These are phyloP conservation scores for Hydraecia micacea DNA, from an alignment of 2,888 invertebrate species.

Conservation along the genomic window DNA sequence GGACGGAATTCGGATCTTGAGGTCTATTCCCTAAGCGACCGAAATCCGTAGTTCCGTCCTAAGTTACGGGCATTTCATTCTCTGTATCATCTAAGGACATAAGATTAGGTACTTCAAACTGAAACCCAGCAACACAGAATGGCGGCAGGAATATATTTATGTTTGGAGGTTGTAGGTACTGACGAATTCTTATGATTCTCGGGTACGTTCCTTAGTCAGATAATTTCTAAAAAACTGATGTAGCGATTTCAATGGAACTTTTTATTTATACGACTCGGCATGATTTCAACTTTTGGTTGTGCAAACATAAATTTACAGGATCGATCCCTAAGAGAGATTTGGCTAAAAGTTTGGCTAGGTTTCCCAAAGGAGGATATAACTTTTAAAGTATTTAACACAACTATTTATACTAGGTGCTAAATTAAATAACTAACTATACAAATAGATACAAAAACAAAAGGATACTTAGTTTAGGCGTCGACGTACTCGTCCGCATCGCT, in stretches of 20 bases:
- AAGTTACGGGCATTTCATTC: too few relatives aligned
- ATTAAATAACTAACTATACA: too few relatives aligned
- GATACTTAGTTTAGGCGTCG: too few relatives aligned
- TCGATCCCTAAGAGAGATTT: neutral
- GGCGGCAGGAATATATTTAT: neutral
- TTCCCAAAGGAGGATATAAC: too few relatives aligned
- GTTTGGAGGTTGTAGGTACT: neutral
- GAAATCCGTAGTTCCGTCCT: neutral
- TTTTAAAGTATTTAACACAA: too few relatives aligned
- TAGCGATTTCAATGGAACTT: slow-evolving; percentile 23
- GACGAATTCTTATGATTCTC: neutral
- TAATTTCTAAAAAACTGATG: slow-evolving; percentile 21
- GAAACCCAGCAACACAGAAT: neutral
- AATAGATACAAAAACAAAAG: too few relatives aligned
- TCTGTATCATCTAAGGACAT: too few relatives aligned
- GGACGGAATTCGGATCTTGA: neutral
- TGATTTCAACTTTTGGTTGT: neutral
- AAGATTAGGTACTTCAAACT: neutral
- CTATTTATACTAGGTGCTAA: too few relatives aligned
- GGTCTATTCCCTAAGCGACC: too few relatives aligned
- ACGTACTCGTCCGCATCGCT: too few relatives aligned
- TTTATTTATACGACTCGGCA: slow-evolving; percentile 2
- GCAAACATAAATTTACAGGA: slow-evolving; percentile 5
- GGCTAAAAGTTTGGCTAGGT: too few relatives aligned
- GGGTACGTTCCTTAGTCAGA: neutral